These are phyloP conservation scores for Chrysina gloriosa DNA, from an alignment of 2,888 invertebrate genomes.

Conservation along the genomic window DNA sequence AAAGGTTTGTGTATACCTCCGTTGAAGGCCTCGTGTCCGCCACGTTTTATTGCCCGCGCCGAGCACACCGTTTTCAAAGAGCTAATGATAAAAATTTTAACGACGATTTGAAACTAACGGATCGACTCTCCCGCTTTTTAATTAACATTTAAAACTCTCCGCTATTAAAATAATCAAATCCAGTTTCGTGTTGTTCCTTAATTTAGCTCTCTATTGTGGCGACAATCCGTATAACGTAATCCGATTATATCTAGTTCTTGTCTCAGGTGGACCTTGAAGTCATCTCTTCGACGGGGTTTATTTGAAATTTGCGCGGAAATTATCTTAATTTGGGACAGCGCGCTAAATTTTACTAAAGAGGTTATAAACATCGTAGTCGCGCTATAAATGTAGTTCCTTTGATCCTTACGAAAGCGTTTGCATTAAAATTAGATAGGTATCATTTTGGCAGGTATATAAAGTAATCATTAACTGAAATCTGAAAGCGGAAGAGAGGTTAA, in stretches of 20 bases:
- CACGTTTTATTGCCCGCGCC: conserved; percentile 10
- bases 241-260: not conserved
- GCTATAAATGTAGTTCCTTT: no score
- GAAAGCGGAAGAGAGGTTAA: no score
- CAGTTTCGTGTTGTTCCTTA: conserved; percentile 17
- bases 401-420: no score
- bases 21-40: not conserved
- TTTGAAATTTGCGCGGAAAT: not conserved
- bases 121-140: conserved; percentile 1
- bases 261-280: not conserved
- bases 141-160: conserved; percentile 1
- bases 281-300: not conserved
- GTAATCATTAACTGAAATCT: no score
- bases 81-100: conserved; percentile 22
- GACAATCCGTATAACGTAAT: not conserved
- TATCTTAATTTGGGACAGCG: not conserved
- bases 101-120: conserved; percentile 18
- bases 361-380: not conserved
- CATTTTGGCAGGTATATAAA: no score
- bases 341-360: not conserved
- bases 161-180: conserved; percentile 28
- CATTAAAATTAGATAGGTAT: no score
- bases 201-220: conserved; percentile 11
- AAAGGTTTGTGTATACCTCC: not conserved
- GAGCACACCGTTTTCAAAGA: conserved; percentile 10